Evolutionary conservation across 2,797 vertebrate species (phyloP).

Genomic region (Myoxocephalus aenaeus): DNA sequence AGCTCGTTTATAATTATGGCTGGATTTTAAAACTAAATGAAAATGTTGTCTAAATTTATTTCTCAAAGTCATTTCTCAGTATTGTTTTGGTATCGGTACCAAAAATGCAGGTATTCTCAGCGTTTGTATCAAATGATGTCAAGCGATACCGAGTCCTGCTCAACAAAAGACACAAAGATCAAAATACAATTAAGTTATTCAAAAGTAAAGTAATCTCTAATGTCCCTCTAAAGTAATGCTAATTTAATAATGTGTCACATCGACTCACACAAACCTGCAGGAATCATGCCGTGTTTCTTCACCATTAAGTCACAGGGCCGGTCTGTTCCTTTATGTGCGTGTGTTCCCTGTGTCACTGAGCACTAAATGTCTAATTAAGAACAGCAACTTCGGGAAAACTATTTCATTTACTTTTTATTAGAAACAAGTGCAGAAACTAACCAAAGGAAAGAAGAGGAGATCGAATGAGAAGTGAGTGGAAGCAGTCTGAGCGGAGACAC

Average conservation of each 20-base stretch:
- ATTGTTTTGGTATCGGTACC: background rate
- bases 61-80: background rate
- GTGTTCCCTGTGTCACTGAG: conserved; percentile 20
- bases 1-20: background rate
- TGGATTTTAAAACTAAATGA: background rate
- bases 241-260: background rate
- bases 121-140: background rate
- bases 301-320: background rate
- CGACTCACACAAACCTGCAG: background rate
- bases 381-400: conserved; percentile 34
- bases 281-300: background rate
- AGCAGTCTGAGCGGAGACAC: conserved; percentile 39
- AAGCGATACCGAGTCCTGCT: background rate
- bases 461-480: conserved; percentile 13
- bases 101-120: background rate
- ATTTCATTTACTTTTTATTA: conserved; percentile 51
- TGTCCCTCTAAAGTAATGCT: background rate
- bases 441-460: conserved; percentile 10
- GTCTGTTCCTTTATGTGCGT: background rate
- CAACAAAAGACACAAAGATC: background rate
- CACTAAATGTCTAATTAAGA: conserved; percentile 53
- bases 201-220: no score
- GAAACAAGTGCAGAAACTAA: conserved; percentile 28
- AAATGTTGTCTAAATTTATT: background rate
- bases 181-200: background rate